Percentiles rank a stretch among this genome's conserved stretches.
phyloP scores from a whole-genome alignment of 2,113 vertebrate species.

The Rhabdornis inornatus region DNA sequence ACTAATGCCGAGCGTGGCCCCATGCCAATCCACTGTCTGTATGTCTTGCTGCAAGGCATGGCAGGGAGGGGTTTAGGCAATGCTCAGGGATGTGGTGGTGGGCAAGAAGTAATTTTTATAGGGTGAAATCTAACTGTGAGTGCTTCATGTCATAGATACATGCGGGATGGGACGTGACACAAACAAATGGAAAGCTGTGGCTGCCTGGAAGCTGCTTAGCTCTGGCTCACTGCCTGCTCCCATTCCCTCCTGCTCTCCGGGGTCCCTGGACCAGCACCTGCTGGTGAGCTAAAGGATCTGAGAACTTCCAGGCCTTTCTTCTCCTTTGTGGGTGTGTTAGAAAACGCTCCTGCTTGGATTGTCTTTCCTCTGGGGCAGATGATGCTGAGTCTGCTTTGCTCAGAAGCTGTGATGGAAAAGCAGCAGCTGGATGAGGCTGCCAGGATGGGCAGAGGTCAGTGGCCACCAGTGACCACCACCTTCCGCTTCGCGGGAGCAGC shows the following conservation, averaged over 20 bases:
- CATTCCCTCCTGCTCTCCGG: background rate
- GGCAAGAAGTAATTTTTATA: background rate
- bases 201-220: background rate
- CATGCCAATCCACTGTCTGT: background rate
- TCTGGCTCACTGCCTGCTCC: background rate
- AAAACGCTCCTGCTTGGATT: background rate
- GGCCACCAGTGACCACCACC: accelerated
- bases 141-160: background rate
- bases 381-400: background rate
- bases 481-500: accelerated
- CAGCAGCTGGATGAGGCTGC: background rate
- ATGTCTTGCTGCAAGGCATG: background rate
- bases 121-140: background rate
- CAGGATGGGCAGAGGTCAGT: accelerated
- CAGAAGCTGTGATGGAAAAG: background rate
- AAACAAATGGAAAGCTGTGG: background rate
- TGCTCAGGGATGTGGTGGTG: accelerated
- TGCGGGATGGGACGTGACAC: background rate
- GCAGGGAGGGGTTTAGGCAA: background rate
- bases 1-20: background rate
- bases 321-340: background rate
- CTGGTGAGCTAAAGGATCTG: background rate
- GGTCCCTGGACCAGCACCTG: background rate
- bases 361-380: background rate
- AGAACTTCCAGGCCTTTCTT: background rate